These are phyloP conservation scores for Neofelis nebulosa DNA, from an alignment of 2,113 vertebrate genomes.

Conservation along the genomic window DNA sequence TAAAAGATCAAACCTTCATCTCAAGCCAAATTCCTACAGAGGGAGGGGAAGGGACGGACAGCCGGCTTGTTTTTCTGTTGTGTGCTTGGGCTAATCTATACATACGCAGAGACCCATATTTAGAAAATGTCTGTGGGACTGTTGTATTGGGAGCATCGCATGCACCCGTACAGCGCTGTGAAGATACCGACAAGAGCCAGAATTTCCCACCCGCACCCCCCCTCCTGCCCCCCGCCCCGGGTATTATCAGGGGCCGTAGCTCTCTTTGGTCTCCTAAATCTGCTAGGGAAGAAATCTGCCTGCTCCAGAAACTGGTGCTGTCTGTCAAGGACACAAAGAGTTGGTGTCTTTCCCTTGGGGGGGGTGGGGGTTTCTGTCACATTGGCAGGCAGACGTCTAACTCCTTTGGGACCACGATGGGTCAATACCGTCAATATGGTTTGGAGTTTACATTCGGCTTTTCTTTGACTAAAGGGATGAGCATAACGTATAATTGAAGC, in stretches of 20 bases:
- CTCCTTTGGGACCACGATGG: not conserved
- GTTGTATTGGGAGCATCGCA: accelerated
- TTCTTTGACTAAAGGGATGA: constrained; percentile 41
- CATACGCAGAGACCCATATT: not conserved
- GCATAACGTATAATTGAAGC: not conserved
- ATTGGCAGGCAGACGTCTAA: not conserved
- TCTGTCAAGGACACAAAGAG: constrained; percentile 60
- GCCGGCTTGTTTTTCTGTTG: not conserved
- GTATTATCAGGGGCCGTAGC: accelerated
- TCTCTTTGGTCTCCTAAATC: not conserved
- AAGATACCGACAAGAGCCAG: accelerated
- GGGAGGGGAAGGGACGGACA: not conserved
- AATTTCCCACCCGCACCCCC: accelerated
- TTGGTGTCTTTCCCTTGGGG: not conserved
- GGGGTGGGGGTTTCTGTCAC: not conserved
- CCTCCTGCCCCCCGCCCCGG: accelerated
- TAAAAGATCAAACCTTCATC: constrained; percentile 53
- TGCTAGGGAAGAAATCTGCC: not conserved
- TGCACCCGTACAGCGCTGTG: accelerated
- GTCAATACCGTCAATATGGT: constrained; percentile 2
- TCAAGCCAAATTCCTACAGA: constrained; percentile 54
- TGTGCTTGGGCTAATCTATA: not conserved
- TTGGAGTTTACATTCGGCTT: constrained; percentile 46
- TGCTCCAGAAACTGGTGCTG: constrained; percentile 1
- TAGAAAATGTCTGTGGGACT: accelerated